phyloP scores from a whole-genome alignment of 2,113 vertebrate species.

The Percina caprodes region DNA sequence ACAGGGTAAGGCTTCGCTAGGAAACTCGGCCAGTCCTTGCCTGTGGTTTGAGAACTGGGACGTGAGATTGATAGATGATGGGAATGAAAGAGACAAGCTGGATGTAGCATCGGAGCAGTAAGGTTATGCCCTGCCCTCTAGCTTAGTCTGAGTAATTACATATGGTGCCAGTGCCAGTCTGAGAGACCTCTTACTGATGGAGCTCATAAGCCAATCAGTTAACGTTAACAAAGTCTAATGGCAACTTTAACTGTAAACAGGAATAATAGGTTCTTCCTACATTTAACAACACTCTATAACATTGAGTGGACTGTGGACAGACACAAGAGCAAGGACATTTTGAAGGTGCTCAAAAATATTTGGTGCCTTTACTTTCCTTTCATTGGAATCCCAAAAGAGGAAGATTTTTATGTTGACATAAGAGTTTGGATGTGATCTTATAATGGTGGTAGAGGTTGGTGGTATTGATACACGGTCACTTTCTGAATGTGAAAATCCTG shows the following conservation, averaged over 20 bases:
- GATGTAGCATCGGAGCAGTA: conserved; percentile 23
- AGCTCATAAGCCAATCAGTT: conserved; percentile 1
- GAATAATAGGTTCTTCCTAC: background rate
- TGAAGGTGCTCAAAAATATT: background rate
- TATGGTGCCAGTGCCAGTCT: conserved; percentile 20
- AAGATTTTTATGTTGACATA: background rate
- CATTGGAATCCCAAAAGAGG: background rate
- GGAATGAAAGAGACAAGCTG: conserved; percentile 63
- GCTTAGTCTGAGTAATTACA: conserved; percentile 53
- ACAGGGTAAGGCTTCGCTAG: conserved; percentile 31
- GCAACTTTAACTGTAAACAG: background rate
- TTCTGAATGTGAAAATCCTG: background rate
- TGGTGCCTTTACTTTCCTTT: background rate
- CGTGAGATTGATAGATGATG: conserved; percentile 60
- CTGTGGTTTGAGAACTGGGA: conserved; percentile 42
- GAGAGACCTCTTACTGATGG: conserved; percentile 6
- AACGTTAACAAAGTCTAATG: background rate
- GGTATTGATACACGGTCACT: no score
- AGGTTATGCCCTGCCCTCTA: conserved; percentile 46
- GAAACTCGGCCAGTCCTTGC: conserved; percentile 58
- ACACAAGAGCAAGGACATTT: background rate
- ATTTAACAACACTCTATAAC: background rate
- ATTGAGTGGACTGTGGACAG: background rate
- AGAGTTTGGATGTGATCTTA: background rate
- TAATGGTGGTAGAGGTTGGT: background rate